These are phyloP conservation scores for Euleptes europaea DNA, from an alignment of 2,113 vertebrate genomes.

Conservation along the genomic window DNA sequence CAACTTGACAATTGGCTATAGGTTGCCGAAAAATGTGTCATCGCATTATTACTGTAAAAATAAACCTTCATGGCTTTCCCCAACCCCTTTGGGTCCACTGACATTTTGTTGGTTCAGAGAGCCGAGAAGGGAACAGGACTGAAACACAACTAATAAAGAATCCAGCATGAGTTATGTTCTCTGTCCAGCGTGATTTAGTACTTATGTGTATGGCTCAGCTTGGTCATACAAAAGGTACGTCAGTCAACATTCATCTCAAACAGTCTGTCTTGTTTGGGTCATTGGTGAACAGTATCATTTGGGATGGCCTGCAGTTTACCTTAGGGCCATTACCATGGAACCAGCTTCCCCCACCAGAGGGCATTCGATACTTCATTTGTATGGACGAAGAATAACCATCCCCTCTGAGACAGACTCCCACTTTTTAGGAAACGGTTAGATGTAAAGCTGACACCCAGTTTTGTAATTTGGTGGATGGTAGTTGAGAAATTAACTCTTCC, in stretches of 20 bases:
- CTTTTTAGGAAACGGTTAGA: neutral
- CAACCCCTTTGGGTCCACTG: constrained; percentile 45
- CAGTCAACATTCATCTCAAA: neutral
- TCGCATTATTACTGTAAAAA: constrained; percentile 66
- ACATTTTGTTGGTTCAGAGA: constrained; percentile 66
- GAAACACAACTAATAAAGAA: constrained; percentile 53
- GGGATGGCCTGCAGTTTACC: neutral
- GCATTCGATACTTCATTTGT: neutral
- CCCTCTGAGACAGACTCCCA: neutral
- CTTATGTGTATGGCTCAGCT: neutral
- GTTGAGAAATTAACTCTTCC: neutral
- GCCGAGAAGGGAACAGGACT: constrained; percentile 44
- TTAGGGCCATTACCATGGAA: neutral
- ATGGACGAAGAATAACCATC: neutral
- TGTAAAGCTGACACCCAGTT: neutral
- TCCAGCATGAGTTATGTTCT: neutral
- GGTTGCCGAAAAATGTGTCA: constrained; percentile 71
- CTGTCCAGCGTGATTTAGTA: neutral
- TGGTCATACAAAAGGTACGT: neutral
- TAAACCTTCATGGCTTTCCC: constrained; percentile 38
- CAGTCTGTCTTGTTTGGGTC: neutral
- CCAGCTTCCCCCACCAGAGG: neutral
- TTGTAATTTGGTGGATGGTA: neutral
- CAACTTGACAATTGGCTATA: constrained; percentile 59
- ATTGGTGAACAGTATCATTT: neutral